Base-by-base conservation (phyloP, 2,113 vertebrate genomes). In the Merops nubicus region DNA sequence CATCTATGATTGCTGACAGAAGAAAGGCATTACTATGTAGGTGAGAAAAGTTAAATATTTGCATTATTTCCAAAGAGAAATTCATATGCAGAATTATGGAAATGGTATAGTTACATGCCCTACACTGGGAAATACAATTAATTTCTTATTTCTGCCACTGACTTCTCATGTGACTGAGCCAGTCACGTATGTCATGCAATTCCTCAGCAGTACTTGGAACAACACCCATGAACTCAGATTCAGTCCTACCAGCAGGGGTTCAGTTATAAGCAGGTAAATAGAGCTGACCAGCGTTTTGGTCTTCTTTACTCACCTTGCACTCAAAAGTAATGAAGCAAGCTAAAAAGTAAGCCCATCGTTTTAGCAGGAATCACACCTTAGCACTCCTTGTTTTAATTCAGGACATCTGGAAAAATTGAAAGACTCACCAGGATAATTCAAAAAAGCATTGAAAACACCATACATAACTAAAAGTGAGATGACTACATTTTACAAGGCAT, bases 21-120 rank as follows among this genome's bases (percentile, higher is more conserved):
- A 94, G 21, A 80, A 77, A 84, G 20, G 4, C 7, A 28, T 57
- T 69, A 73, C 14, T 26, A 0, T 62, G 19, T 83, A 79, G 57
- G 42, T 54, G 34, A 94, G 75, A 91, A 73, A 88, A 73, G 63
- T 77, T 74, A 79, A 81, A 88, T 74, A 83, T 86, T 80, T 93
- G 47, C 18, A 31, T 73, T 2, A 69, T 86, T 93, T 86, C 15
- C 60, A 87, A 84, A 59, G 42, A 77, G 29, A 70, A 95, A 67
- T 60, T 59, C 0, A 81, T 65, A 77, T 50, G 54, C 59, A 81
- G 63, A 62, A 7, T 57, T 68, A 69, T 1, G 19, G 40, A 80
- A 95, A 82, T 51, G 3, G 15, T 69, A 42, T 12, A 36, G 22
- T 31, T 88, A 42, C 42, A 48, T 56, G 63, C 3, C 21, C 31